These are phyloP conservation scores for Trachurus trachurus DNA, from an alignment of 2,797 vertebrate genomes.

Conservation along the genomic window DNA sequence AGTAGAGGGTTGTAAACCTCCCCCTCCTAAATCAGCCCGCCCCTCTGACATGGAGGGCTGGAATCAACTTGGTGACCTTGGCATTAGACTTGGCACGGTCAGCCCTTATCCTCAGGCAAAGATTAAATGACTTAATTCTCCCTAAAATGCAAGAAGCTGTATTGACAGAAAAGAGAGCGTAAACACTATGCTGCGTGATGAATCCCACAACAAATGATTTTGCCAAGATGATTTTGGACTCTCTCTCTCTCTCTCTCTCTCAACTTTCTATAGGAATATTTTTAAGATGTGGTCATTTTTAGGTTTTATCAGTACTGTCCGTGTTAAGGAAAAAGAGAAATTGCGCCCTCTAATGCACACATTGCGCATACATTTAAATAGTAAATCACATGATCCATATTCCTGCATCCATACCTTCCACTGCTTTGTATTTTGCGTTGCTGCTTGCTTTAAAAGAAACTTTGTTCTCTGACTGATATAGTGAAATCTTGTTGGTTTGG, in stretches of 20 bases:
- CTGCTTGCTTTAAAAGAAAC: background rate
- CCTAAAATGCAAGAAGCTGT: conserved; percentile 7
- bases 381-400: background rate
- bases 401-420: background rate
- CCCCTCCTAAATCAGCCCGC: conserved; percentile 66
- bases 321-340: background rate
- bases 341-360: conserved; percentile 70
- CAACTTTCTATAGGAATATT: background rate
- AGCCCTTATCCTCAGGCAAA: background rate
- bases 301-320: background rate
- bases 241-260: fast-evolving
- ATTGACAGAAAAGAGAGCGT: background rate
- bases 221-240: background rate
- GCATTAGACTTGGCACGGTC: conserved; percentile 37
- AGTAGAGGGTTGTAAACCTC: conserved; percentile 64
- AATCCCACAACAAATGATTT: background rate
- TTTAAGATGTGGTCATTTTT: conserved; percentile 1
- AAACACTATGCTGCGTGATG: background rate
- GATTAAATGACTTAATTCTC: conserved; percentile 13
- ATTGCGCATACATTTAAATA: conserved; percentile 15
- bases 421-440: background rate
- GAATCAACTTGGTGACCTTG: conserved; percentile 74
- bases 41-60: conserved; percentile 61
- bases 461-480: background rate
- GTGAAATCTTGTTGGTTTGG: background rate